These are phyloP conservation scores for Ondatra zibethicus DNA, from an alignment of 2,113 vertebrate genomes.

Conservation along the genomic window DNA sequence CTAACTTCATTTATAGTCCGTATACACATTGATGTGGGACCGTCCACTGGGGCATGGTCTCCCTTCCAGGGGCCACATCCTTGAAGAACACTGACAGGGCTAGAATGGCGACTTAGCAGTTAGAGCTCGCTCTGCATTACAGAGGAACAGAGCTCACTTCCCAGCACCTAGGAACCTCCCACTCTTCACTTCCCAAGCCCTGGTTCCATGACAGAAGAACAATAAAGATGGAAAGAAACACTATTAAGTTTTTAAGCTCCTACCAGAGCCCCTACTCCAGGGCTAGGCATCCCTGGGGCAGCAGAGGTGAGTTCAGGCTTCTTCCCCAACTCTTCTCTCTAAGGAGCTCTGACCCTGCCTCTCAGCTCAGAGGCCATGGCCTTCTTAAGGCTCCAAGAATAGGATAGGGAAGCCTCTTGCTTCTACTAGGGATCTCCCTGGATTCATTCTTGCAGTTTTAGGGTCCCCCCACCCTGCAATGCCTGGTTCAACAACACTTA, in stretches of 20 bases:
- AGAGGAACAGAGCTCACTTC: neutral
- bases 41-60: neutral
- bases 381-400: neutral
- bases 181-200: neutral
- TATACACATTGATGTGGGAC: neutral
- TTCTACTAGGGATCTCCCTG: neutral
- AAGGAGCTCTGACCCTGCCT: neutral
- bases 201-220: neutral
- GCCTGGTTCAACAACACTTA: fast-evolving
- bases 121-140: neutral
- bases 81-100: neutral
- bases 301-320: neutral
- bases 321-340: neutral
- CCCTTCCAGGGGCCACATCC: neutral
- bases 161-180: neutral
- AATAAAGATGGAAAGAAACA: neutral
- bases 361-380: neutral
- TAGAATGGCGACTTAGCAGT: neutral
- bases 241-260: neutral
- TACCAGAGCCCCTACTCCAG: neutral
- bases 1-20: neutral
- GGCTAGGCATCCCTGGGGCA: neutral
- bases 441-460: neutral
- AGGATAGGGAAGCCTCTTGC: too few species aligned
- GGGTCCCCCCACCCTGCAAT: neutral